Evolutionary conservation across 2,888 invertebrate genomes (phyloP).

Genomic region (Temnothorax rugatulus): DNA sequence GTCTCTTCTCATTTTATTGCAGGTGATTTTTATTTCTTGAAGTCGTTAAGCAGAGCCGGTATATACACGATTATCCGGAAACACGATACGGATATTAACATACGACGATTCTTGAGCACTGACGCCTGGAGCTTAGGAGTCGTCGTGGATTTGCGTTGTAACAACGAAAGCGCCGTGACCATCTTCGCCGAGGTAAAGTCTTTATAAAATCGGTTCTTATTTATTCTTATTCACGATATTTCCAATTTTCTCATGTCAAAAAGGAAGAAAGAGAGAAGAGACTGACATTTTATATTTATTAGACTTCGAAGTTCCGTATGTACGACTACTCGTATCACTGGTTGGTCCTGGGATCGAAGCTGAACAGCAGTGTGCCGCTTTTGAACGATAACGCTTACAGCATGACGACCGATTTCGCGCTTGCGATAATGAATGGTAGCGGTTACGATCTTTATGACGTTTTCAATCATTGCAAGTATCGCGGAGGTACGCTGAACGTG

Average conservation of each 20-base stretch:
- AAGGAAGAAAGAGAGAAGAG: not conserved
- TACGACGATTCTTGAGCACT: constrained; percentile 68
- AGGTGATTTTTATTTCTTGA: constrained; percentile 75
- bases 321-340: constrained; percentile 78
- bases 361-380: constrained; percentile 63
- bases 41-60: constrained; percentile 70
- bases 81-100: constrained; percentile 64
- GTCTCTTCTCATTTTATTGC: not conserved
- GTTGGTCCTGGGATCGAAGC: constrained; percentile 76
- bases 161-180: constrained; percentile 54
- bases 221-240: not conserved
- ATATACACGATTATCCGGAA: constrained; percentile 73
- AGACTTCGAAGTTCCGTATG: constrained; percentile 74
- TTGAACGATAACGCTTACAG: constrained; percentile 77
- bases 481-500: constrained; percentile 78
- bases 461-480: constrained; percentile 78
- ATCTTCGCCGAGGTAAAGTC: constrained; percentile 68
- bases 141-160: constrained; percentile 78
- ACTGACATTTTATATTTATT: not conserved
- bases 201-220: constrained; percentile 3
- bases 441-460: constrained; percentile 77
- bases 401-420: constrained; percentile 76
- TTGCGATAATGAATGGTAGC: constrained; percentile 65
- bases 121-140: constrained; percentile 72
- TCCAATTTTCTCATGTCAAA: not conserved